Conservation (phyloP, 2,113 vertebrate species). For the Amblyopsis rosae region DNA sequence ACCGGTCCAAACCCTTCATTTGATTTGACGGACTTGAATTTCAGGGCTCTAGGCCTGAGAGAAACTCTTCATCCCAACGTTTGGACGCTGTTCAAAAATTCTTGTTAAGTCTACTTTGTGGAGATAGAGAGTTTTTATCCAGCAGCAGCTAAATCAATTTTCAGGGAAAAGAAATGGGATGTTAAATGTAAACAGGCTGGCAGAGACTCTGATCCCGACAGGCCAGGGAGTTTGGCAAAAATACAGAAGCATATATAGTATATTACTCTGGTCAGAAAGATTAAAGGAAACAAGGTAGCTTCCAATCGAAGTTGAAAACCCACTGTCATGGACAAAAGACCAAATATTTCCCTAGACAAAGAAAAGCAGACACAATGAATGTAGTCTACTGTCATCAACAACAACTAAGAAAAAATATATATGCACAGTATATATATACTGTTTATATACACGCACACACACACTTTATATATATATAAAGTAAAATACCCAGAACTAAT, state of each 20-base stretch:
- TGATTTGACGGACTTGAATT: no score
- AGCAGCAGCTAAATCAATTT: no score
- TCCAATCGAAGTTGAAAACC: slow-evolving; percentile 27
- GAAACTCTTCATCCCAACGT: no score
- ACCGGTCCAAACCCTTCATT: no score
- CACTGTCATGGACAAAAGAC: slow-evolving; percentile 6
- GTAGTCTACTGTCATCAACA: no score
- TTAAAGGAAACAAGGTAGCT: slow-evolving; percentile 17
- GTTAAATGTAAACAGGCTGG: background rate
- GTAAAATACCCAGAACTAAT: background rate
- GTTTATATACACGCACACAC: background rate
- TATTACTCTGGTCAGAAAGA: slow-evolving; percentile 31
- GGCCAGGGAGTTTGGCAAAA: slow-evolving; percentile 26
- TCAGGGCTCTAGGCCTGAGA: no score
- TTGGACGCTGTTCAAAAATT: no score
- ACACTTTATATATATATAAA: background rate
- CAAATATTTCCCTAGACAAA: background rate
- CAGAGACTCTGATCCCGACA: slow-evolving; percentile 9
- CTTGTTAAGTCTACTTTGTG: no score
- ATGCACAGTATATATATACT: background rate
- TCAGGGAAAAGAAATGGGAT: no score
- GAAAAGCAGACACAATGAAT: background rate
- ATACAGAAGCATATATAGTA: slow-evolving; percentile 6
- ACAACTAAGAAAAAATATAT: background rate
- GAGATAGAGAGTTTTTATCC: no score